Conservation (phyloP, 1,140 invertebrate genomes). For the Bradysia coprophila region DNA sequence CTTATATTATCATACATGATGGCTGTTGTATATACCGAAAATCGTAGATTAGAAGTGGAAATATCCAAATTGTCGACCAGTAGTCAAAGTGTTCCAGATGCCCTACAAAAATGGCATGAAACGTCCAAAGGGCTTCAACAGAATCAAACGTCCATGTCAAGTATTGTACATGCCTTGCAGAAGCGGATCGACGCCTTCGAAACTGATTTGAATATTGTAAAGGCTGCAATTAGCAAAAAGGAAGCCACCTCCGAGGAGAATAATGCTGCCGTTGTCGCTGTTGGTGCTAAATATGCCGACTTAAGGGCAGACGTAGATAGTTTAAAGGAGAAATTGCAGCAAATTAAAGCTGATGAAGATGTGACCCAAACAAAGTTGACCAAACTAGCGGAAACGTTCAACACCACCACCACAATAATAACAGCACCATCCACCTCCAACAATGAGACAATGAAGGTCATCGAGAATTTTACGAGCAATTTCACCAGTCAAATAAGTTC, state of each 20-base stretch:
- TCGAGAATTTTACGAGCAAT: neutral
- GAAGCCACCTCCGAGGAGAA: neutral
- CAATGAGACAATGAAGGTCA: neutral
- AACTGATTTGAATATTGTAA: neutral
- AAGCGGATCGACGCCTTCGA: neutral
- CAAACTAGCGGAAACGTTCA: neutral
- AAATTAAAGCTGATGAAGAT: neutral
- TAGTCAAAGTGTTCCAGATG: neutral
- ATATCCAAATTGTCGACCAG: neutral
- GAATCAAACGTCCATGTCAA: neutral
- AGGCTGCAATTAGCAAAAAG: neutral
- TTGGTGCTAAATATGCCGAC: neutral
- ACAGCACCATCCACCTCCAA: neutral
- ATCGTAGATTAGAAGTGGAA: neutral
- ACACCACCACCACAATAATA: neutral
- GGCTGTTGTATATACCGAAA: neutral
- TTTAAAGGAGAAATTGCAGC: neutral
- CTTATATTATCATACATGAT: neutral
- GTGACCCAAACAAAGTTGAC: neutral
- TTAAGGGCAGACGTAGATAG: neutral
- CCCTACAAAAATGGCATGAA: neutral
- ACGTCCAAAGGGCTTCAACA: neutral
- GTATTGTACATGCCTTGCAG: neutral
- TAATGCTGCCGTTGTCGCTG: neutral
- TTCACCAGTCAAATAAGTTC: neutral